A percentile compares a stretch with the other conserved stretches of the same genome.
Evolutionary conservation across 53 echinoderm and acorn worm species (phyloP).

Genomic region (Crossaster papposus): DNA sequence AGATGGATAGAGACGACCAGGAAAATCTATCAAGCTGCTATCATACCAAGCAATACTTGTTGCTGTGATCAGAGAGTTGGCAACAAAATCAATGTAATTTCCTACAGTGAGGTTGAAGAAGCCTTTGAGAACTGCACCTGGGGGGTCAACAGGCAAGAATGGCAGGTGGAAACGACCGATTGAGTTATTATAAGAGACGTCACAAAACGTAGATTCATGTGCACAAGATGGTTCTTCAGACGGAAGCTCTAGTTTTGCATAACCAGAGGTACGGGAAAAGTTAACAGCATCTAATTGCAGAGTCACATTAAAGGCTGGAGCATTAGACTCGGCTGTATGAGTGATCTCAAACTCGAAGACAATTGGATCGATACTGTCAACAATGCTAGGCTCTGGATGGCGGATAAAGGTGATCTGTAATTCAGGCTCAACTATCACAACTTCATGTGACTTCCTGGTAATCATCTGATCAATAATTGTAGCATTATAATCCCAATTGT

Average conservation of each 20-base stretch:
- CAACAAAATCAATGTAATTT: slow-evolving; percentile 78
- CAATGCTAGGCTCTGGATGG: slow-evolving; percentile 65
- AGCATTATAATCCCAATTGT: slow-evolving; percentile 76
- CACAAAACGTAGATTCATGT: slow-evolving; percentile 39
- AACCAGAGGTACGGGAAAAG: slow-evolving; percentile 64
- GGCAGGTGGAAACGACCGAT: slow-evolving; percentile 70
- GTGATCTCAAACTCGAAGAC: slow-evolving; percentile 69
- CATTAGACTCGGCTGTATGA: slow-evolving; percentile 66
- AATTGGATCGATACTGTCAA: slow-evolving; percentile 72
- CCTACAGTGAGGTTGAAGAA: slow-evolving; percentile 73
- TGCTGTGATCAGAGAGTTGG: slow-evolving; percentile 72
- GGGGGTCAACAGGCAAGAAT: slow-evolving; percentile 68
- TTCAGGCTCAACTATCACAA: slow-evolving; percentile 69
- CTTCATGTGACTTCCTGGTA: slow-evolving; percentile 50
- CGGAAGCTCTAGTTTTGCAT: slow-evolving; percentile 21
- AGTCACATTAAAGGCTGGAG: slow-evolving; percentile 72
- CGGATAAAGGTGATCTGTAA: slow-evolving; percentile 72
- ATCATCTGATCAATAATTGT: slow-evolving; percentile 74
- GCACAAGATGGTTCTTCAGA: slow-evolving; percentile 21
- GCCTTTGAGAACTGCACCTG: slow-evolving; percentile 62
- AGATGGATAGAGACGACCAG: slow-evolving; percentile 67
- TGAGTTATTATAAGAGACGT: slow-evolving; percentile 55
- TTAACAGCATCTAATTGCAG: slow-evolving; percentile 74
- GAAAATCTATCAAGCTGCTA: slow-evolving; percentile 76
- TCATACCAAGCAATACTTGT: slow-evolving; percentile 65